phyloP scores from a whole-genome alignment of 2,888 invertebrate genomes.

The Limenitis camilla region DNA sequence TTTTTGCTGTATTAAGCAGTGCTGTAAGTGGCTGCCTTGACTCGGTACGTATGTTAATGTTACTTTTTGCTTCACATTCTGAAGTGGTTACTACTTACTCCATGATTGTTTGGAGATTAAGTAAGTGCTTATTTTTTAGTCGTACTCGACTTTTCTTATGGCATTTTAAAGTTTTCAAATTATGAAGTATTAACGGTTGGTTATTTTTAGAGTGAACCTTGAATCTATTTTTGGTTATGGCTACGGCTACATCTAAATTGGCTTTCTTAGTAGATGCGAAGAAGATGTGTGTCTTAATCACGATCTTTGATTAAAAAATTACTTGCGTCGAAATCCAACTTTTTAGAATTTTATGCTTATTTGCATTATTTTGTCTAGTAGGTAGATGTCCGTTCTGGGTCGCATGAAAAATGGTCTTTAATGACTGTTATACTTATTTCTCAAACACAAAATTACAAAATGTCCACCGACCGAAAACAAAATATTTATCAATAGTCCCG shows the following conservation, averaged over 20 bases:
- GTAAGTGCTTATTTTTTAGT: conserved; percentile 10
- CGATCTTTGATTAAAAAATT: too few species aligned
- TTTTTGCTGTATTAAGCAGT: conserved; percentile 56
- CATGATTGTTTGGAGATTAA: conserved; percentile 21
- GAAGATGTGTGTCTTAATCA: too few species aligned
- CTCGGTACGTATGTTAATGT: conserved; percentile 31
- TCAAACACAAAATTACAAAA: too few species aligned
- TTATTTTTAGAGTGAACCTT: neutral
- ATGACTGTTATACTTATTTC: too few species aligned
- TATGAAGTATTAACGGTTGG: neutral
- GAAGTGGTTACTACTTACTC: conserved; percentile 18
- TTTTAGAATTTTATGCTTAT: too few species aligned
- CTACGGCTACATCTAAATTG: neutral
- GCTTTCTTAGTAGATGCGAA: too few species aligned
- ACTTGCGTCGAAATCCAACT: too few species aligned
- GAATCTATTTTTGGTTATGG: neutral
- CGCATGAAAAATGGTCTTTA: too few species aligned
- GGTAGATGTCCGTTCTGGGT: too few species aligned
- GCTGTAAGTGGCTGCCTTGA: conserved; percentile 49
- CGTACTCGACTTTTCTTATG: conserved; percentile 4
- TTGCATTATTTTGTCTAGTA: too few species aligned
- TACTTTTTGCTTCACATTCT: conserved; percentile 22
- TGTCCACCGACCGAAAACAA: too few species aligned
- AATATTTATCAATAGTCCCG: too few species aligned
- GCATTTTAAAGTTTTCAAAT: neutral